Evolutionary conservation across 1,140 invertebrate genomes (phyloP).

Genomic region (Drepana arcuata): DNA sequence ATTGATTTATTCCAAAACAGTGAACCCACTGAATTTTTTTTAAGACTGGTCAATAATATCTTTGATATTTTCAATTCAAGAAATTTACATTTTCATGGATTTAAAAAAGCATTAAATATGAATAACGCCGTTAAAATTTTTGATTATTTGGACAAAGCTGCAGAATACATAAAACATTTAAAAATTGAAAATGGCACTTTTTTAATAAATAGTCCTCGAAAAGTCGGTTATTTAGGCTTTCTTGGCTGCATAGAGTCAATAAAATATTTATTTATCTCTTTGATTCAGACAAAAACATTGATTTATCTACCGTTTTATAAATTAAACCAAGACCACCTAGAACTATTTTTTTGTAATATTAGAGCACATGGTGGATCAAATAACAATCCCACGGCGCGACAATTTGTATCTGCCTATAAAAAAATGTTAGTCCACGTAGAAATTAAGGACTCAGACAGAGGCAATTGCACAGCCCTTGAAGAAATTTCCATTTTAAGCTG

Average conservation of each 20-base stretch:
- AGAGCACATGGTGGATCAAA: neutral
- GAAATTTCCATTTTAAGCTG: neutral
- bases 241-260: neutral
- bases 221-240: neutral
- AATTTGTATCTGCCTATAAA: neutral
- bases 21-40: neutral
- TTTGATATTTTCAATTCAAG: neutral
- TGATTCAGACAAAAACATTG: neutral
- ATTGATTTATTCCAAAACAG: slow-evolving; percentile 4
- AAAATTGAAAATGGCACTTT: neutral
- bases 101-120: neutral
- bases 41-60: neutral
- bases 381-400: neutral
- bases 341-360: neutral
- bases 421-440: neutral
- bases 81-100: neutral
- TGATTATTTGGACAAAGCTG: neutral
- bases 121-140: neutral
- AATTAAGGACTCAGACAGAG: neutral
- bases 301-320: neutral
- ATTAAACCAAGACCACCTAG: neutral
- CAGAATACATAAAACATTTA: neutral
- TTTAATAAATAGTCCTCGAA: neutral
- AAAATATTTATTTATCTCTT: neutral
- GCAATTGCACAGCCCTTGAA: neutral